phyloP scores from a whole-genome alignment of 1,140 invertebrate genomes.

The Parapsyche elsis region DNA sequence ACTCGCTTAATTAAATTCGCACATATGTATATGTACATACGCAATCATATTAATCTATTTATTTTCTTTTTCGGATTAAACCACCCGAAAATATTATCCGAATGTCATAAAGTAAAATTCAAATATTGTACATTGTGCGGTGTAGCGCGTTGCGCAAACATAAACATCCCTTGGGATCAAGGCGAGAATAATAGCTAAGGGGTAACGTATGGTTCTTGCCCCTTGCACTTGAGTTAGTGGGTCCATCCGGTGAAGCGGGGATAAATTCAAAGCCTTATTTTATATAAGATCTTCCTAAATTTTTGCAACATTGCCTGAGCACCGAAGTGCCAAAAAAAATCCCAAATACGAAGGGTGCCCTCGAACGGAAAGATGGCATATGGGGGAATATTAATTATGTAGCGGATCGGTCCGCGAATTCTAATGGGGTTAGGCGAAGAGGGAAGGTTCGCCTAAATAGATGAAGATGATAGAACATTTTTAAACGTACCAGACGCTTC shows the following conservation, averaged over 20 bases:
- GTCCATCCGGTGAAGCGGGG: neutral
- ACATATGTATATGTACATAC: too few species aligned
- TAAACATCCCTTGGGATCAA: constrained; percentile 20
- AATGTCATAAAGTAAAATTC: too few species aligned
- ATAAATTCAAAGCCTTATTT: constrained; percentile 17
- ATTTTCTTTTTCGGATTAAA: too few species aligned
- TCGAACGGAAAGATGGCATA: neutral
- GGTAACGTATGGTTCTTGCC: neutral
- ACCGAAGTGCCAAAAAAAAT: neutral
- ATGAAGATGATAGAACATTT: constrained; percentile 27
- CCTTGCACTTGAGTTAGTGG: neutral
- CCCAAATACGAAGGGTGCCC: neutral
- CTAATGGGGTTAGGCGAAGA: constrained; percentile 1
- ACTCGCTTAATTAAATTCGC: too few species aligned
- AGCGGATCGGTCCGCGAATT: neutral
- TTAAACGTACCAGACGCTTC: neutral
- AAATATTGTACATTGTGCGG: neutral
- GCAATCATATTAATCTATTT: too few species aligned
- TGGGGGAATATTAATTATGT: constrained; percentile 23
- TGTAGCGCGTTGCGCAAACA: constrained; percentile 26
- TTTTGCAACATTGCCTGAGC: neutral
- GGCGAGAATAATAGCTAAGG: constrained; percentile 12
- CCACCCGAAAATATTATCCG: too few species aligned
- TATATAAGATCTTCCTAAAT: neutral
- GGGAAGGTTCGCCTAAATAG: neutral